Percentiles rank a stretch among this genome's conserved stretches.
Evolutionary conservation across 2,797 vertebrate species (phyloP).

Genomic region (Rhabdomys pumilio): DNA sequence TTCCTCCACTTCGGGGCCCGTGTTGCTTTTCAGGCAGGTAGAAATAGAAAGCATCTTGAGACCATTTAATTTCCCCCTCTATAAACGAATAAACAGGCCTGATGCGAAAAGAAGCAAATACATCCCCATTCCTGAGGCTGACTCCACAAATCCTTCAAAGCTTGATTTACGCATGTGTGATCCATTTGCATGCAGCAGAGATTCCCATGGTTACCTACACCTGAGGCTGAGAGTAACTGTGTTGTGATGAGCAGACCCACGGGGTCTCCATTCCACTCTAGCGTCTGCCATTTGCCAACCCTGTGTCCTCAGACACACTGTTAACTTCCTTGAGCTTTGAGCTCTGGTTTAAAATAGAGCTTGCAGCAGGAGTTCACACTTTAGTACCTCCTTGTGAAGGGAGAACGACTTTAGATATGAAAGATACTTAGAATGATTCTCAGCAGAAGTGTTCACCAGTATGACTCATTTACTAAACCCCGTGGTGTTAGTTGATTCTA

Average conservation of each 20-base stretch:
- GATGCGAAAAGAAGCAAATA: not conserved
- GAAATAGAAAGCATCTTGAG: not conserved
- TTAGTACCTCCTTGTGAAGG: conserved; percentile 46
- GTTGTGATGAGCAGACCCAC: not conserved
- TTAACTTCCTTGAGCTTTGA: not conserved
- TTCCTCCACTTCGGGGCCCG: not conserved
- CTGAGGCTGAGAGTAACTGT: not conserved
- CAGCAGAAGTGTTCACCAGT: not conserved
- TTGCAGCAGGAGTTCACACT: not conserved
- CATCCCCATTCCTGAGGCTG: not conserved
- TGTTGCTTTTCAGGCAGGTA: not conserved
- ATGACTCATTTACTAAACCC: not conserved
- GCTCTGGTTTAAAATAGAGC: not conserved
- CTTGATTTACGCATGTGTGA: not conserved
- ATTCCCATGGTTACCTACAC: not conserved
- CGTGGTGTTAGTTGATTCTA: not conserved
- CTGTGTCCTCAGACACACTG: not conserved
- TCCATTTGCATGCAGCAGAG: not conserved
- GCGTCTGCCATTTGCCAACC: not conserved
- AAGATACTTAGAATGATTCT: conserved; percentile 22
- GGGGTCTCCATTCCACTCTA: not conserved
- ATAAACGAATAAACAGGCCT: conserved; percentile 25
- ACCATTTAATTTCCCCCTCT: conserved; percentile 21
- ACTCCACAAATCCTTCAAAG: not conserved
- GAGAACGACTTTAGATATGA: not conserved